Percentiles rank a stretch among this genome's conserved stretches.
Evolutionary conservation across 2,797 vertebrate genomes (phyloP).

Genomic region (Tauraco hartlaubi): DNA sequence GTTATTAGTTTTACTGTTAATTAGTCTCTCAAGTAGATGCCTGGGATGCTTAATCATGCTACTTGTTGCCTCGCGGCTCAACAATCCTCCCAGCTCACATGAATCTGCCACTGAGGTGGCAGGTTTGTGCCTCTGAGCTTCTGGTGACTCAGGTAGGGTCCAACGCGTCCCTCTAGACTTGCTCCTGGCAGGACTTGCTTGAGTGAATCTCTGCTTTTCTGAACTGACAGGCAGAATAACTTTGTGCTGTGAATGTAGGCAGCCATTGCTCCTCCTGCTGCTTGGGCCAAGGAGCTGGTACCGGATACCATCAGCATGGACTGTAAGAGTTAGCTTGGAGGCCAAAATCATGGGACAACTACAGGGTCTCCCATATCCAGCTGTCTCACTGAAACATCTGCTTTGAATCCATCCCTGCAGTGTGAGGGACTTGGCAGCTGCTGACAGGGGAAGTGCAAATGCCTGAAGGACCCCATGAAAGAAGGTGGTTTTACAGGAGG

Average conservation of each 20-base stretch:
- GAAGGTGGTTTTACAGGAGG: not conserved
- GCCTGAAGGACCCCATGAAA: not conserved
- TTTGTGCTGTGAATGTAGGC: not conserved
- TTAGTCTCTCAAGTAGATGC: not conserved
- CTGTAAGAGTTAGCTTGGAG: not conserved
- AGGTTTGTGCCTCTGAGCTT: not conserved
- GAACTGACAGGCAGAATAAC: not conserved
- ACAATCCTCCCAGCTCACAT: not conserved
- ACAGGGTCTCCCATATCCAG: not conserved
- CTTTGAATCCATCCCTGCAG: not conserved
- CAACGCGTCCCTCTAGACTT: not conserved
- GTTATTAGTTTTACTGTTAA: not conserved
- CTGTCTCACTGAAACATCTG: not conserved
- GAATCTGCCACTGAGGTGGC: not conserved
- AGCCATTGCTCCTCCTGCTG: not conserved
- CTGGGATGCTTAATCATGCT: not conserved
- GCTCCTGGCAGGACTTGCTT: not conserved
- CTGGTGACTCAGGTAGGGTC: not conserved
- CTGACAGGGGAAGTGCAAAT: not conserved
- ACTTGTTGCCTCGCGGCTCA: not conserved
- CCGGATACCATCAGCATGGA: not conserved
- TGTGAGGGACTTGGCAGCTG: not conserved
- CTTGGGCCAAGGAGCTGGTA: not conserved
- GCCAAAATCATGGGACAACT: not conserved
- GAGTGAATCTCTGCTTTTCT: not conserved